A percentile compares a stretch with the other conserved stretches of the same genome.
Conservation (phyloP, 1,140 invertebrate species). For the Drosophila pallidifrons region DNA sequence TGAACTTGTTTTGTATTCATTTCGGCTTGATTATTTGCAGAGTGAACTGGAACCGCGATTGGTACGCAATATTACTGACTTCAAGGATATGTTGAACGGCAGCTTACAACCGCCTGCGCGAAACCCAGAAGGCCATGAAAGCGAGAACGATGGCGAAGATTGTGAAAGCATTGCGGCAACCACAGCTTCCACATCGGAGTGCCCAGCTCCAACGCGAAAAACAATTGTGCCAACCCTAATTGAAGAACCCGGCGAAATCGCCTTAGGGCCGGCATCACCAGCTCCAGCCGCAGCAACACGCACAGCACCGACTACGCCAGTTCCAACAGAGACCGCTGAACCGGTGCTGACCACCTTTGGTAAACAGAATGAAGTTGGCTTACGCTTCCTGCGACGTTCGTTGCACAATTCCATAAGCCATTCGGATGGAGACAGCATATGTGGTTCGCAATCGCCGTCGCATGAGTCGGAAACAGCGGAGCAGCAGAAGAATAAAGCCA, state of each 20-base stretch:
- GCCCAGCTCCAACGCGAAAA: background rate
- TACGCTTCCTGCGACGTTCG: conserved; percentile 65
- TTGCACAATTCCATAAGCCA: conserved; percentile 61
- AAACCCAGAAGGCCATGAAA: conserved; percentile 27
- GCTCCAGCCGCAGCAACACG: background rate
- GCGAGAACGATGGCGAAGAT: conserved; percentile 57
- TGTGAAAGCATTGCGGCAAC: conserved; percentile 49
- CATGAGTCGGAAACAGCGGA: conserved; percentile 29
- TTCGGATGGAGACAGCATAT: conserved; percentile 51
- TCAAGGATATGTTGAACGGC: conserved; percentile 73
- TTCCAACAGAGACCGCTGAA: conserved; percentile 8
- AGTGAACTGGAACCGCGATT: conserved; percentile 72
- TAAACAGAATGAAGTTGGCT: conserved; percentile 53
- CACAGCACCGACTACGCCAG: background rate
- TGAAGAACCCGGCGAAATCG: background rate
- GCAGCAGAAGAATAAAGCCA: background rate
- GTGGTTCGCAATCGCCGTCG: conserved; percentile 19
- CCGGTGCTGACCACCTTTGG: conserved; percentile 74
- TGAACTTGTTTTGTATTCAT: background rate
- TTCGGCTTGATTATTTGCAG: conserved; percentile 35
- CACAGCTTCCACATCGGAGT: conserved; percentile 22
- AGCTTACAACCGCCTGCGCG: conserved; percentile 61
- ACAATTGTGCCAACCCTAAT: background rate
- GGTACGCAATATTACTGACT: conserved; percentile 61
- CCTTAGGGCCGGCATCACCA: background rate